Percentiles rank a stretch among this genome's conserved stretches.
Evolutionary conservation across 1,140 invertebrate species (phyloP).

Genomic region (Chrysomallon squamiferum): DNA sequence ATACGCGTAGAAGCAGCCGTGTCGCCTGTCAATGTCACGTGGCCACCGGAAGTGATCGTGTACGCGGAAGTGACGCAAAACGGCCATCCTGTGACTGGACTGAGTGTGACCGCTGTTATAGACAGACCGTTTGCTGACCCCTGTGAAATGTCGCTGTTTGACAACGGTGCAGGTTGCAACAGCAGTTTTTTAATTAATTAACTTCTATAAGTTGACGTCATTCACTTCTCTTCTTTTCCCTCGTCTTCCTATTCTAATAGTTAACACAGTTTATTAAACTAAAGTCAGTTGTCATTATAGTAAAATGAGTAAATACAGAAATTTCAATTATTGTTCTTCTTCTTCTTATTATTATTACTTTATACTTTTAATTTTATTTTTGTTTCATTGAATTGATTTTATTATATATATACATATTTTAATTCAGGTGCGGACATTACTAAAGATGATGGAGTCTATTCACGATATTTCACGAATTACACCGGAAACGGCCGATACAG

Average conservation of each 20-base stretch:
- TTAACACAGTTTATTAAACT: too few relatives aligned
- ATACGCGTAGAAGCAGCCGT: conserved; percentile 2
- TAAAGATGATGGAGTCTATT: conserved; percentile 74
- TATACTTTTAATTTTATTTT: too few relatives aligned
- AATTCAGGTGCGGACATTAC: conserved; percentile 71
- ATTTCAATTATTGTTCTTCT: too few relatives aligned
- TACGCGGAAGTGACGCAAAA: conserved; percentile 52
- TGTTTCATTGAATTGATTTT: too few relatives aligned
- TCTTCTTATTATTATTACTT: too few relatives aligned
- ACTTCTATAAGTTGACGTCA: too few relatives aligned
- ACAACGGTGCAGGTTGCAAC: conserved; percentile 70
- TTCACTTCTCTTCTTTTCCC: too few relatives aligned
- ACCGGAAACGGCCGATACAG: conserved; percentile 63
- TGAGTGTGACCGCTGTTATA: conserved; percentile 51
- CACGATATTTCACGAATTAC: conserved; percentile 69
- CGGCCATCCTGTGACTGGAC: conserved; percentile 44
- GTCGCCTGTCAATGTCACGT: conserved; percentile 21
- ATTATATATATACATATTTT: too few relatives aligned
- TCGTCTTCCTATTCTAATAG: too few relatives aligned
- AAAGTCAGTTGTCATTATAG: too few relatives aligned
- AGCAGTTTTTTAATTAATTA: not conserved
- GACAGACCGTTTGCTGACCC: conserved; percentile 36
- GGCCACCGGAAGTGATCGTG: conserved; percentile 37
- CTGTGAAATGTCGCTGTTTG: conserved; percentile 62
- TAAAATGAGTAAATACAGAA: too few relatives aligned